A percentile compares a stretch with the other conserved stretches of the same genome.
phyloP scores from a whole-genome alignment of 1,140 invertebrate species.

The Eciton burchellii region DNA sequence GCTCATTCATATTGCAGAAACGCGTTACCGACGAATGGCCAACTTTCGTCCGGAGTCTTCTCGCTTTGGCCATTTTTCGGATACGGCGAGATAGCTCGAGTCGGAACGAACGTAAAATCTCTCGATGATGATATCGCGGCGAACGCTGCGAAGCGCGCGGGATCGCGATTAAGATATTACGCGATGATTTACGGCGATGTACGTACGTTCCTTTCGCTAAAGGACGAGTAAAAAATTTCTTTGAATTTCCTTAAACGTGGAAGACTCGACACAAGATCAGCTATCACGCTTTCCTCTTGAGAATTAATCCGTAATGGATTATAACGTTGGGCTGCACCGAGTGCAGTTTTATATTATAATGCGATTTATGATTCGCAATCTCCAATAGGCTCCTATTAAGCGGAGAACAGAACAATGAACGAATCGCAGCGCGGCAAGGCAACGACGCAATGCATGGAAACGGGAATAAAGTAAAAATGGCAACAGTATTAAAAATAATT shows the following conservation, averaged over 20 bases:
- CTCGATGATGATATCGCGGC: neutral
- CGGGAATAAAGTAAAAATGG: neutral
- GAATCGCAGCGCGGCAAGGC: neutral
- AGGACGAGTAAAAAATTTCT: neutral
- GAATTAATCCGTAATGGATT: no score
- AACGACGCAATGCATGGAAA: neutral
- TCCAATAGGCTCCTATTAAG: neutral
- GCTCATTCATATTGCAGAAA: constrained; percentile 34
- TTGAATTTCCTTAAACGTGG: neutral
- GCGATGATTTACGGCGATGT: neutral
- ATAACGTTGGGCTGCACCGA: no score
- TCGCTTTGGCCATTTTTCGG: neutral
- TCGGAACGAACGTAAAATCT: neutral
- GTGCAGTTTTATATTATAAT: no score
- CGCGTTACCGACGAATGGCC: constrained; percentile 7
- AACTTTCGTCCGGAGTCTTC: constrained; percentile 1
- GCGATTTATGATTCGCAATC: no score
- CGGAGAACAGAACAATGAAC: no score
- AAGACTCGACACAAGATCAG: no score
- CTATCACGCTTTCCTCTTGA: no score
- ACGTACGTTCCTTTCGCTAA: neutral
- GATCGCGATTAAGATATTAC: neutral
- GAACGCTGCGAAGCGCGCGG: neutral
- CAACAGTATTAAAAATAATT: constrained; percentile 24
- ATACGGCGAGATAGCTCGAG: constrained; percentile 20